phyloP scores from a whole-genome alignment of 2,113 vertebrate species.

The Rhea americana region DNA sequence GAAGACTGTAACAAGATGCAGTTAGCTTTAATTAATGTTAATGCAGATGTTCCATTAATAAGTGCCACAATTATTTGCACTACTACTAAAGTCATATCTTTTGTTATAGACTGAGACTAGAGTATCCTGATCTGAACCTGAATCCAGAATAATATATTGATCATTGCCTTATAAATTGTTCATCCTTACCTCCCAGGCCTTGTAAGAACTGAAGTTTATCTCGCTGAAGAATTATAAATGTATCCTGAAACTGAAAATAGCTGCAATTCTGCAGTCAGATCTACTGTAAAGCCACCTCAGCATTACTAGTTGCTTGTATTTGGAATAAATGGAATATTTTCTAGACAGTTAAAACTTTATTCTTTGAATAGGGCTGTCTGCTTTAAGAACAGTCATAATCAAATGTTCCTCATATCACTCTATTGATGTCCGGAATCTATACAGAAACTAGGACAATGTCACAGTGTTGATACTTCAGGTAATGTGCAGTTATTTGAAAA shows the following conservation, averaged over 20 bases:
- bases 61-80: background rate
- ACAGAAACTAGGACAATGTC: background rate
- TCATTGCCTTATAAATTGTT: background rate
- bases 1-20: background rate
- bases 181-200: background rate
- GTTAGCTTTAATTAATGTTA: background rate
- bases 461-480: background rate
- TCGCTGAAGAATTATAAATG: background rate
- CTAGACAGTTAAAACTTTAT: background rate
- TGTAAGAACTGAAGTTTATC: background rate
- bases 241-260: background rate
- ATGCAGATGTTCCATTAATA: background rate
- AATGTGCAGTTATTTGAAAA: background rate
- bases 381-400: background rate
- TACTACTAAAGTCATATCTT: background rate
- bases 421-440: background rate
- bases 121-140: background rate
- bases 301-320: rapidly evolving
- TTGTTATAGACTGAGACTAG: background rate
- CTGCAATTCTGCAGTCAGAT: background rate
- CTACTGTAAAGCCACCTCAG: background rate
- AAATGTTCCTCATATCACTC: background rate
- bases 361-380: background rate
- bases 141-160: background rate
- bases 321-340: background rate